Evolutionary conservation across 2,888 invertebrate species (phyloP).

Genomic region (Monopis laevigella): DNA sequence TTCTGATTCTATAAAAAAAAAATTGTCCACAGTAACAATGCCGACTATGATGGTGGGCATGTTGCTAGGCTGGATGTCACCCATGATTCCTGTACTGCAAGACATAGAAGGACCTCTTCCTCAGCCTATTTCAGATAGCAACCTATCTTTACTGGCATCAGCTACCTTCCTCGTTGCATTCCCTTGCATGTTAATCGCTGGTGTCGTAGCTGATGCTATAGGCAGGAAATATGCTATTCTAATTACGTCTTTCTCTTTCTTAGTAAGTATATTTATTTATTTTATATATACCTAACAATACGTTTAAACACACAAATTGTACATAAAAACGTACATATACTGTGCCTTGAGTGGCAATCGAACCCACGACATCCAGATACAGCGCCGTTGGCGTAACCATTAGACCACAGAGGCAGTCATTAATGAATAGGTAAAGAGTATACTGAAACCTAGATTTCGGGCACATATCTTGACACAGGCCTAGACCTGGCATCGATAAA

Average conservation of each 20-base stretch:
- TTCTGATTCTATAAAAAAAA: too few species aligned
- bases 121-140: slow-evolving; percentile 25
- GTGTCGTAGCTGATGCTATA: slow-evolving; percentile 28
- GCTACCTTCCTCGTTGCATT: slow-evolving; percentile 34
- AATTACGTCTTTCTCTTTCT: slow-evolving; percentile 39
- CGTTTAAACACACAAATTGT: too few species aligned
- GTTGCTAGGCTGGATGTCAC: slow-evolving; percentile 36
- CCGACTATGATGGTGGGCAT: slow-evolving; percentile 33
- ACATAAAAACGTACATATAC: too few species aligned
- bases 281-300: too few species aligned
- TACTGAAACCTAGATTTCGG: too few species aligned
- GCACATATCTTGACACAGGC: too few species aligned
- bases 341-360: too few species aligned
- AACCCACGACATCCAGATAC: too few species aligned
- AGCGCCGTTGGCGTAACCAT: too few species aligned
- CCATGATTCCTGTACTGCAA: slow-evolving; percentile 30
- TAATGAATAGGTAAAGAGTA: too few species aligned
- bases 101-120: slow-evolving; percentile 25
- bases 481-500: too few species aligned
- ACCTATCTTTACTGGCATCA: slow-evolving; percentile 36
- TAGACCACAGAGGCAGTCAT: too few species aligned
- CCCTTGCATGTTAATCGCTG: slow-evolving; percentile 32
- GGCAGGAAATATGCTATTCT: slow-evolving; percentile 37
- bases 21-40: slow-evolving; percentile 29
- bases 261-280: slow-evolving; percentile 34